Evolutionary conservation across 2,797 vertebrate species (phyloP).

Genomic region (Mallotus villosus): DNA sequence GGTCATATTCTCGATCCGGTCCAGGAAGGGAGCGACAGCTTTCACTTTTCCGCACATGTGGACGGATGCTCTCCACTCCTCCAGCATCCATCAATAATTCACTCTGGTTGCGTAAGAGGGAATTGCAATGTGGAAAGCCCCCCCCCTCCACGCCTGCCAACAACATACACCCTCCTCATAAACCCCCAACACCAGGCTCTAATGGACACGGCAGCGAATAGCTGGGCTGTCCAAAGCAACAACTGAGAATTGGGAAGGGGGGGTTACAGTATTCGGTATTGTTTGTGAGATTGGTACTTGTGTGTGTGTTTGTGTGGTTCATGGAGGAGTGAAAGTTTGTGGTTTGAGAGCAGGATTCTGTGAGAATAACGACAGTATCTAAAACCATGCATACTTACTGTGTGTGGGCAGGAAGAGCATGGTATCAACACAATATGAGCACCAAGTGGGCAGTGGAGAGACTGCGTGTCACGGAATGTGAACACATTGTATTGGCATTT

Average conservation of each 20-base stretch:
- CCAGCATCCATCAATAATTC: not conserved
- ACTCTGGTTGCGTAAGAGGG: not conserved
- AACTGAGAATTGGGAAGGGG: too few species aligned
- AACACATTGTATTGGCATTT: not conserved
- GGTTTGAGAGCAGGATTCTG: not conserved
- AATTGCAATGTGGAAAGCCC: too few species aligned
- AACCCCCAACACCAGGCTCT: too few species aligned
- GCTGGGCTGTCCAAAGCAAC: not conserved
- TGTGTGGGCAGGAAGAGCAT: not conserved
- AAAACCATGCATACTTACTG: not conserved
- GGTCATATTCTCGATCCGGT: not conserved
- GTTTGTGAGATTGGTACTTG: not conserved
- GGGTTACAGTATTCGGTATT: not conserved
- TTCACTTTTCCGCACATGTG: slow-evolving; percentile 2
- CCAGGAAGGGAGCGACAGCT: not conserved
- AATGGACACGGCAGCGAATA: not conserved
- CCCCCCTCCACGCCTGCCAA: too few species aligned
- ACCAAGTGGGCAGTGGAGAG: not conserved
- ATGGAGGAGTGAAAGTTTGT: not conserved
- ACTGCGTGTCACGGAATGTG: not conserved
- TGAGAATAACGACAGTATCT: not conserved
- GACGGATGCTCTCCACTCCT: not conserved
- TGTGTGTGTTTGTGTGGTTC: too few species aligned
- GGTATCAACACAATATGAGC: not conserved
- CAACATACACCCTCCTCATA: not conserved